phyloP scores from a whole-genome alignment of 2,113 vertebrate species.

The Benitochromis conjunctus region DNA sequence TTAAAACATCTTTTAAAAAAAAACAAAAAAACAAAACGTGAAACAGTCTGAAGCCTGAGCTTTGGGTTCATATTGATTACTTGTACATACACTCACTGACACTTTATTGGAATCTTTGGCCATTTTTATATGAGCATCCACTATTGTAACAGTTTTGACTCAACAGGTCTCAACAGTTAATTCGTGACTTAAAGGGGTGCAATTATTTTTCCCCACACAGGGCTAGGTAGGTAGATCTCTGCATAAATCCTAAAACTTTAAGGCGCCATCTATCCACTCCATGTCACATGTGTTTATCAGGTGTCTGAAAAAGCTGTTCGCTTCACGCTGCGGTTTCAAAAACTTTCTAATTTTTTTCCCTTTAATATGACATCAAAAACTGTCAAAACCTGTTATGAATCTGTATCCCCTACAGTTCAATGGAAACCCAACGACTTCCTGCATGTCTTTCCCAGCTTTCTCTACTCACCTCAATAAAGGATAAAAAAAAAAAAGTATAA shows the following conservation, averaged over 20 bases:
- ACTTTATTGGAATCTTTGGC: not conserved
- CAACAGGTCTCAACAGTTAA: not conserved
- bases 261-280: not conserved
- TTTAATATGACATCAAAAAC: too few relatives aligned
- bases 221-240: not conserved
- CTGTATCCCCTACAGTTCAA: too few relatives aligned
- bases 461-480: not conserved
- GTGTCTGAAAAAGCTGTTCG: not conserved
- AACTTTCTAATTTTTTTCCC: not conserved
- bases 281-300: not conserved
- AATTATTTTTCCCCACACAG: not conserved
- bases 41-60: not conserved
- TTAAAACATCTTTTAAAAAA: too few relatives aligned
- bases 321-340: not conserved
- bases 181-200: not conserved
- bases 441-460: not conserved
- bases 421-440: not conserved
- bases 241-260: not conserved
- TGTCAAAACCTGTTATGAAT: not conserved
- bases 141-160: not conserved
- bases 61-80: not conserved
- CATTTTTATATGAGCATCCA: not conserved
- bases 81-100: not conserved
- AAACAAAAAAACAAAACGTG: too few relatives aligned
- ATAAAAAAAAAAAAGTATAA: not conserved